Percentiles rank a stretch among this genome's conserved stretches.
Conservation (phyloP, 2,113 vertebrate species). For the Rhea americana region DNA sequence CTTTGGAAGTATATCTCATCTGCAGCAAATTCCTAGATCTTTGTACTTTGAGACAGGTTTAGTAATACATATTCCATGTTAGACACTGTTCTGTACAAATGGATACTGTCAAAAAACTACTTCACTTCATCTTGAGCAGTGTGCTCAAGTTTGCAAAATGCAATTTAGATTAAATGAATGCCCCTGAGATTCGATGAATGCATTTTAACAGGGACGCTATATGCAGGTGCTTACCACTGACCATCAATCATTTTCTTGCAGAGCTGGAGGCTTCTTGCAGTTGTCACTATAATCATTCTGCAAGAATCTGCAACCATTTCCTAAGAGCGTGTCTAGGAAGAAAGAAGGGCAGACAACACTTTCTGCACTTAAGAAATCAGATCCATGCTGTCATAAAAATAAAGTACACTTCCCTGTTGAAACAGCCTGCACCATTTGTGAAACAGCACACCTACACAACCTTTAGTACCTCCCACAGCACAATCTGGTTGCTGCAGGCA, state of each 20-base stretch:
- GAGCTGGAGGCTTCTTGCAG: background rate
- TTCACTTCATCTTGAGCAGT: background rate
- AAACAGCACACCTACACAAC: background rate
- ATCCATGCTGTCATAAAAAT: background rate
- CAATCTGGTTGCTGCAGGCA: background rate
- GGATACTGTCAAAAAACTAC: background rate
- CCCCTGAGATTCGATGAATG: conserved; percentile 26
- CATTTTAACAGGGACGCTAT: background rate
- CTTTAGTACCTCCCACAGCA: background rate
- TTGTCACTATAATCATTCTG: background rate
- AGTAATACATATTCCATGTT: background rate
- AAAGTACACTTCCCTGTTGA: background rate
- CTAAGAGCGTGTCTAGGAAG: background rate
- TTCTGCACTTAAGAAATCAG: background rate
- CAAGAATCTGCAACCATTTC: conserved; percentile 35
- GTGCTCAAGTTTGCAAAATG: conserved; percentile 30
- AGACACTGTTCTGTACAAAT: background rate
- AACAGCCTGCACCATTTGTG: background rate
- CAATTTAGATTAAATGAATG: conserved; percentile 31
- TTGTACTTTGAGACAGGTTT: background rate
- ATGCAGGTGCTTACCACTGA: conserved; percentile 15
- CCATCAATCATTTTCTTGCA: conserved; percentile 44
- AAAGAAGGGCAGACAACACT: background rate
- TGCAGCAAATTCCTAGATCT: background rate
- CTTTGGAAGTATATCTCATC: conserved; percentile 3